Percentiles rank a stretch among this genome's conserved stretches.
Conservation (phyloP, 1,140 invertebrate species). For the Drosophila ironensis region DNA sequence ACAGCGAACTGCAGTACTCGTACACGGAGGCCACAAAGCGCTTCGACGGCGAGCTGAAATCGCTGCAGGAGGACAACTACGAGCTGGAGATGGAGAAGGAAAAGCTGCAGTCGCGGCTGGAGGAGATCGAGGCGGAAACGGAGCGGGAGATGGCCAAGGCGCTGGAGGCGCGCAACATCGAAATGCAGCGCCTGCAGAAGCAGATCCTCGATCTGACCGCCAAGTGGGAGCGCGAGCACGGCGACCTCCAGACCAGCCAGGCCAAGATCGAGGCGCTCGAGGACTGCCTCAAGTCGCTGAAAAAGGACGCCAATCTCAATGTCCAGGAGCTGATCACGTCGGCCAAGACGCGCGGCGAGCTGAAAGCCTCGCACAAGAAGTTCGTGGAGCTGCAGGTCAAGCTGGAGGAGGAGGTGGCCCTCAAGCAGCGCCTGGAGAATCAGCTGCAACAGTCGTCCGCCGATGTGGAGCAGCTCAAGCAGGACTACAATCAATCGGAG, state of each 20-base stretch:
- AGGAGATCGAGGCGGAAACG: conserved; percentile 78
- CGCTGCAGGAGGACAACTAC: conserved; percentile 71
- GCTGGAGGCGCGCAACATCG: conserved; percentile 73
- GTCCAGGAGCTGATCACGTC: conserved; percentile 81
- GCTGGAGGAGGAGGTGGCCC: conserved; percentile 81
- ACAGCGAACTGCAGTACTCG: conserved; percentile 83
- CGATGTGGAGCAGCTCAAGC: conserved; percentile 83
- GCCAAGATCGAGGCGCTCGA: conserved; percentile 81
- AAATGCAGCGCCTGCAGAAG: conserved; percentile 77
- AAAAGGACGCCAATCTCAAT: conserved; percentile 81
- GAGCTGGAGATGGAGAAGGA: conserved; percentile 73
- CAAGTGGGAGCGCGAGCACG: conserved; percentile 62
- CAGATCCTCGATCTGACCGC: conserved; percentile 60
- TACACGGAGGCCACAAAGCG: conserved; percentile 83
- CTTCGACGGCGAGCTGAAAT: conserved; percentile 60
- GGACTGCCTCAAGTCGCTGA: conserved; percentile 82
- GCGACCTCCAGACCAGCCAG: conserved; percentile 67
- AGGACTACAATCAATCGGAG: conserved; percentile 87
- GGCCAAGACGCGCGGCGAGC: conserved; percentile 83
- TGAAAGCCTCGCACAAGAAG: conserved; percentile 82
- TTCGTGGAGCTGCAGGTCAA: conserved; percentile 75
- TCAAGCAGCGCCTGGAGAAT: conserved; percentile 50
- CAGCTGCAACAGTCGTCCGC: conserved; percentile 57
- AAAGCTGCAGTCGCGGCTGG: conserved; percentile 82
- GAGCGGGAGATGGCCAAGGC: conserved; percentile 74